phyloP scores from a whole-genome alignment of 2,888 invertebrate species.

The Boloria euphrosyne region DNA sequence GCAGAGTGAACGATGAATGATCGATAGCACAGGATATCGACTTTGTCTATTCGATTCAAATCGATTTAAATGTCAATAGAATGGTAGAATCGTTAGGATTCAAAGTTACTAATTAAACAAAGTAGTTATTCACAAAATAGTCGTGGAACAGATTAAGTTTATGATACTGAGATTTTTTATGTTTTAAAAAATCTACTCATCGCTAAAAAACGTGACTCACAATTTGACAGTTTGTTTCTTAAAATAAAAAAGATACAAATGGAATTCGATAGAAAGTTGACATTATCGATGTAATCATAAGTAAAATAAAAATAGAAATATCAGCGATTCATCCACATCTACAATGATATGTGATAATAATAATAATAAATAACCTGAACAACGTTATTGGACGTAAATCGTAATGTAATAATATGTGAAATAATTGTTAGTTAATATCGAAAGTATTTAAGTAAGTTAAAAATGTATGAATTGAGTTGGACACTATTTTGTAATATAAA shows the following conservation, averaged over 20 bases:
- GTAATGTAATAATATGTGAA: constrained; percentile 3
- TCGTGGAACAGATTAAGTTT: neutral
- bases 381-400: constrained; percentile 18
- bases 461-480: neutral
- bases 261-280: neutral
- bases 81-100: constrained; percentile 7
- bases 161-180: neutral
- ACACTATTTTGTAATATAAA: too few species aligned
- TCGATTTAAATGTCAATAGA: constrained; percentile 20
- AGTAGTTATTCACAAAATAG: constrained; percentile 8
- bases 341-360: constrained; percentile 72
- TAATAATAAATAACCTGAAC: constrained; percentile 41
- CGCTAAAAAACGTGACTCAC: too few species aligned
- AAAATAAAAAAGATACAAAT: neutral
- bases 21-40: constrained; percentile 24
- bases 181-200: constrained; percentile 4
- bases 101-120: constrained; percentile 4
- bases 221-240: neutral
- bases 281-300: neutral
- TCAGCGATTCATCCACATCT: constrained; percentile 63
- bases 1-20: constrained; percentile 5
- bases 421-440: constrained; percentile 13
- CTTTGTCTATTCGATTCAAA: constrained; percentile 25
- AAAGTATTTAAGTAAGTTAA: constrained; percentile 16
- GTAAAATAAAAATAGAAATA: constrained; percentile 40